These are phyloP conservation scores for Enteromius paludinosus DNA, from an alignment of 2,797 vertebrate species.

Conservation along the genomic window DNA sequence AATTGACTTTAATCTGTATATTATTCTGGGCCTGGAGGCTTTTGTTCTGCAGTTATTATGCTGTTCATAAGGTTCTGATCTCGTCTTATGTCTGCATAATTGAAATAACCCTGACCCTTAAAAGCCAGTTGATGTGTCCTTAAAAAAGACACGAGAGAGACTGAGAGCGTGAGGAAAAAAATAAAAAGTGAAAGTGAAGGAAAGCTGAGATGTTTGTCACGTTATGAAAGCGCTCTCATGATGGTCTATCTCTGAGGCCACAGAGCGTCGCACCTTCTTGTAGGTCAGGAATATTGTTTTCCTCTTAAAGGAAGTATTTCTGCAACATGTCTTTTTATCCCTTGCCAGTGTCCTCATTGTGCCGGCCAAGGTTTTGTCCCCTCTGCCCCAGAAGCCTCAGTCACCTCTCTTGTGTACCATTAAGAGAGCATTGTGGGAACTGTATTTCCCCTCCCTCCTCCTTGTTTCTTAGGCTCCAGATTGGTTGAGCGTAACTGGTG, in stretches of 20 bases:
- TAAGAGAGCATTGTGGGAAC: conserved; percentile 38
- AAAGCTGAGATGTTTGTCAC: conserved; percentile 19
- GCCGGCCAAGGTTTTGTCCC: conserved; percentile 7
- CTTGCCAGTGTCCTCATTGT: not conserved
- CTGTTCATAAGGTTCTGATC: conserved; percentile 38
- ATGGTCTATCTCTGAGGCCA: conserved; percentile 25
- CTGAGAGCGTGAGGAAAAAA: not conserved
- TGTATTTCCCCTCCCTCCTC: not conserved
- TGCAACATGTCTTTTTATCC: conserved; percentile 21
- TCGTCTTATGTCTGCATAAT: conserved; percentile 32
- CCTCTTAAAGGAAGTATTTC: conserved; percentile 38
- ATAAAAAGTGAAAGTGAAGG: not conserved
- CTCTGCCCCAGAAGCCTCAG: conserved; percentile 16
- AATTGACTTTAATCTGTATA: conserved; percentile 49
- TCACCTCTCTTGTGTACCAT: not conserved
- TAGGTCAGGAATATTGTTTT: conserved; percentile 42
- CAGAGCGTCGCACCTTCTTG: conserved; percentile 3
- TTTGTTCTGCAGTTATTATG: conserved; percentile 42
- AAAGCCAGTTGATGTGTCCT: conserved; percentile 37
- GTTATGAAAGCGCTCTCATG: conserved; percentile 14
- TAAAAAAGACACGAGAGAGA: conserved; percentile 28
- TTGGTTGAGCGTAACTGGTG: conserved; percentile 32
- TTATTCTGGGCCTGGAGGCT: conserved; percentile 21
- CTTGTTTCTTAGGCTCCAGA: conserved; percentile 25
- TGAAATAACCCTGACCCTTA: conserved; percentile 39